Evolutionary conservation across 2,113 vertebrate genomes (phyloP).

Genomic region (Dicaeum eximium): DNA sequence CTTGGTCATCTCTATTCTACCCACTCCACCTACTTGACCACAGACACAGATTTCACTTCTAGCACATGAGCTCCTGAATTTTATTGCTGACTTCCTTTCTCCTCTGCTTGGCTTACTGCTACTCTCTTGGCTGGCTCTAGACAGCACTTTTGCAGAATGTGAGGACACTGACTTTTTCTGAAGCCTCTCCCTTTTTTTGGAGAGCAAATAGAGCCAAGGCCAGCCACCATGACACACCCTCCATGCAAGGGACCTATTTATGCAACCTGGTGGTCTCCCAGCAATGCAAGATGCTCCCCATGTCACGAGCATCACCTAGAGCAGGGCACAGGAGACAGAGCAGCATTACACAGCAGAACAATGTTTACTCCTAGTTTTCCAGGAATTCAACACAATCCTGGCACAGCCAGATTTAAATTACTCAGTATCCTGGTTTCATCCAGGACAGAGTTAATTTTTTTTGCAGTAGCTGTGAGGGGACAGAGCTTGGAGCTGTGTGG

Average conservation of each 20-base stretch:
- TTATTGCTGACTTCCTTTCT: not conserved
- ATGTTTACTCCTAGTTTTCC: not conserved
- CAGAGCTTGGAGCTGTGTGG: not conserved
- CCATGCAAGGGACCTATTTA: not conserved
- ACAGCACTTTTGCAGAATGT: not conserved
- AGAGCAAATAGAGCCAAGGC: not conserved
- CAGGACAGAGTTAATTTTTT: not conserved
- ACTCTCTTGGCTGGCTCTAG: not conserved
- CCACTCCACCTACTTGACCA: not conserved
- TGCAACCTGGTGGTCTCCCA: not conserved
- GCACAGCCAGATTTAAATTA: not conserved
- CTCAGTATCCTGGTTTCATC: not conserved
- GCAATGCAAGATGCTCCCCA: not conserved
- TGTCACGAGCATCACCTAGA: rapidly evolving
- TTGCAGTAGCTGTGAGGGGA: not conserved
- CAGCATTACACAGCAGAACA: not conserved
- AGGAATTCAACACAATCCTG: not conserved
- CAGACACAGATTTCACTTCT: not conserved
- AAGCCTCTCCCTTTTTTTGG: not conserved
- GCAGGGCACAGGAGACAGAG: not conserved
- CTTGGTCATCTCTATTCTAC: not conserved
- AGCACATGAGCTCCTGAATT: not conserved
- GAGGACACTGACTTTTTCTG: rapidly evolving
- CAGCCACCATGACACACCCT: not conserved
- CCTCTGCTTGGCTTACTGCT: not conserved